phyloP scores from a whole-genome alignment of 2,797 vertebrate species.

The Arrhamphus sclerolepis region DNA sequence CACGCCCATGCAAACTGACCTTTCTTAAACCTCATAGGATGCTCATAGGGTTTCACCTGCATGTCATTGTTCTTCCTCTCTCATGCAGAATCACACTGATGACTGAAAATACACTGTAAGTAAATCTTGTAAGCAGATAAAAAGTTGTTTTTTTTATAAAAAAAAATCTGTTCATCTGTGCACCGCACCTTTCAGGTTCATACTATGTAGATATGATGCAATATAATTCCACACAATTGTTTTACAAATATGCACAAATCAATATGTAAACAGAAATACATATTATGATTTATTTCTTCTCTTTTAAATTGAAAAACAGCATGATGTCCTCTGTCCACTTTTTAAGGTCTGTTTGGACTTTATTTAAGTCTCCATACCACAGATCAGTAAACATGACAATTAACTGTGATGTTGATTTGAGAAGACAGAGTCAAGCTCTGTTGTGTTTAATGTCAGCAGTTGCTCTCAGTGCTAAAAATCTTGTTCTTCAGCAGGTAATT shows the following conservation, averaged over 20 bases:
- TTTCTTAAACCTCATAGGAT: background rate
- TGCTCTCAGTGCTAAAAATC: background rate
- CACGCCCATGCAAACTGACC: background rate
- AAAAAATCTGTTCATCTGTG: too few relatives aligned
- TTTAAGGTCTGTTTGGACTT: background rate
- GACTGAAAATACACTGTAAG: background rate
- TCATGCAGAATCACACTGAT: slow-evolving; percentile 1
- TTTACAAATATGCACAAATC: too few relatives aligned
- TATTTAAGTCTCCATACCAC: background rate
- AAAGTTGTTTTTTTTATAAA: too few relatives aligned
- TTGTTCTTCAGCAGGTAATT: background rate
- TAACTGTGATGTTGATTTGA: background rate
- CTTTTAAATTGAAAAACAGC: too few relatives aligned
- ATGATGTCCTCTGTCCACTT: too few relatives aligned
- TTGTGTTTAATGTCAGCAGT: too few relatives aligned
- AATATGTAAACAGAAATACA: background rate
- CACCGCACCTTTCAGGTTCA: too few relatives aligned
- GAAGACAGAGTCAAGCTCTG: background rate
- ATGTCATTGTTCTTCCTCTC: background rate
- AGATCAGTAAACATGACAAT: background rate
- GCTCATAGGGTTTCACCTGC: background rate
- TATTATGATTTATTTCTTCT: background rate
- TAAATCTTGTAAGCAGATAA: slow-evolving; percentile 2
- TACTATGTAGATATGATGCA: background rate
- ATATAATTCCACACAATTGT: background rate